phyloP scores from a whole-genome alignment of 1,140 invertebrate genomes.

The Lithobius niger region DNA sequence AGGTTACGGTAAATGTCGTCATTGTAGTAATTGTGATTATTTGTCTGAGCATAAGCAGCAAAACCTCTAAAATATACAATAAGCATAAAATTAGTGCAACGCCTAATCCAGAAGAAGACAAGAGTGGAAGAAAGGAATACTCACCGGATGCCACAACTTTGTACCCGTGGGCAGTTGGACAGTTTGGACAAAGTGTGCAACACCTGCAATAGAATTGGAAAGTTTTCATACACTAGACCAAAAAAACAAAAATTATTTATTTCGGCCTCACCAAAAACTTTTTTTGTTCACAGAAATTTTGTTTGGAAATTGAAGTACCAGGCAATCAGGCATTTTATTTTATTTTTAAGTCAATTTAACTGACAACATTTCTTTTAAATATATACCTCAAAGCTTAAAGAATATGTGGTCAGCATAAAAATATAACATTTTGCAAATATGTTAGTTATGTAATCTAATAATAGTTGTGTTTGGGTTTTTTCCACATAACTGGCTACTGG shows the following conservation, averaged over 20 bases:
- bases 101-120: neutral
- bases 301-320: too few relatives aligned
- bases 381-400: too few relatives aligned
- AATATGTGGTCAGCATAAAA: too few relatives aligned
- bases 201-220: conserved; percentile 42
- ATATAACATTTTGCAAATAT: too few relatives aligned
- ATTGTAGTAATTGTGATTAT: conserved; percentile 27
- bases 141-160: conserved; percentile 51
- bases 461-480: too few relatives aligned
- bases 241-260: conserved; percentile 14
- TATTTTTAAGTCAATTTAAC: too few relatives aligned
- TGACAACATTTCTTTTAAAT: too few relatives aligned
- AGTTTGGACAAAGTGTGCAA: conserved; percentile 74
- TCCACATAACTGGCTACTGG: too few relatives aligned
- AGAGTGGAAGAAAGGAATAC: conserved; percentile 28
- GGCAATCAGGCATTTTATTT: too few relatives aligned
- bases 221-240: conserved; percentile 5
- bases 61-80: conserved; percentile 28
- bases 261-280: too few relatives aligned
- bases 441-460: too few relatives aligned
- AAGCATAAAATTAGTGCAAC: neutral
- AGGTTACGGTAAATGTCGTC: conserved; percentile 40
- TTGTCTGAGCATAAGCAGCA: conserved; percentile 24
- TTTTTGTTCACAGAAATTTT: too few relatives aligned
- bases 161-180: conserved; percentile 58